Evolutionary conservation across 2,113 vertebrate genomes (phyloP).

Genomic region (Hippolais icterina): DNA sequence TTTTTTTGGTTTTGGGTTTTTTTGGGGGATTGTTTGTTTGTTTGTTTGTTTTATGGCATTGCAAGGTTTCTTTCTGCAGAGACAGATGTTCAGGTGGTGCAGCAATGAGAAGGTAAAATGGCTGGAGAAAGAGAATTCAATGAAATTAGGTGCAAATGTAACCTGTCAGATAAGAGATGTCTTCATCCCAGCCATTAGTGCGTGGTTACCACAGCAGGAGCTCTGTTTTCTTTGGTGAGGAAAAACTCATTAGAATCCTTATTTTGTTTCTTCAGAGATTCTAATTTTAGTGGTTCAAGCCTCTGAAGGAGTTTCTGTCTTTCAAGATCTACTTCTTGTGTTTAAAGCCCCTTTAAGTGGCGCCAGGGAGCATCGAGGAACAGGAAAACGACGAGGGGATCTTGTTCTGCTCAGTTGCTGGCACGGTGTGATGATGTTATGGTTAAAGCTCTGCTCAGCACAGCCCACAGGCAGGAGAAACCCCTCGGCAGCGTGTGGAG

Average conservation of each 20-base stretch:
- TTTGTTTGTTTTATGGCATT: neutral
- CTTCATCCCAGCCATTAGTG: neutral
- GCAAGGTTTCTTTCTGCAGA: neutral
- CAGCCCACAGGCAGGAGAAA: neutral
- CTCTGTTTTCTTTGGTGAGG: neutral
- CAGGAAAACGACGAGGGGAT: neutral
- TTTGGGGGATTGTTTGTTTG: no score
- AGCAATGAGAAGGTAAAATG: neutral
- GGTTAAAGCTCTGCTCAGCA: neutral
- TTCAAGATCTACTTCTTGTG: conserved; percentile 30
- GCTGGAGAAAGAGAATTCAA: neutral
- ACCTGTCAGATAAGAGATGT: conserved; percentile 4
- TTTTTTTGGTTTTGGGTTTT: no score
- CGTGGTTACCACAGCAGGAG: conserved; percentile 5
- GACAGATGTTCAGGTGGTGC: neutral
- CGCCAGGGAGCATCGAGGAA: neutral
- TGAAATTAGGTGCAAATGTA: neutral
- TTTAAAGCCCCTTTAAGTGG: conserved; percentile 40
- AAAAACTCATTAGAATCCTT: neutral
- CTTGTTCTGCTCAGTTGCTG: neutral
- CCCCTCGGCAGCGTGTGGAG: neutral
- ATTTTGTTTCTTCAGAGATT: conserved; percentile 33
- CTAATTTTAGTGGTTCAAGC: conserved; percentile 29
- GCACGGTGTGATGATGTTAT: neutral
- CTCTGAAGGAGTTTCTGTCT: conserved; percentile 47